These are phyloP conservation scores for Pipistrellus kuhlii DNA, from an alignment of 2,797 vertebrate genomes.

Conservation along the genomic window DNA sequence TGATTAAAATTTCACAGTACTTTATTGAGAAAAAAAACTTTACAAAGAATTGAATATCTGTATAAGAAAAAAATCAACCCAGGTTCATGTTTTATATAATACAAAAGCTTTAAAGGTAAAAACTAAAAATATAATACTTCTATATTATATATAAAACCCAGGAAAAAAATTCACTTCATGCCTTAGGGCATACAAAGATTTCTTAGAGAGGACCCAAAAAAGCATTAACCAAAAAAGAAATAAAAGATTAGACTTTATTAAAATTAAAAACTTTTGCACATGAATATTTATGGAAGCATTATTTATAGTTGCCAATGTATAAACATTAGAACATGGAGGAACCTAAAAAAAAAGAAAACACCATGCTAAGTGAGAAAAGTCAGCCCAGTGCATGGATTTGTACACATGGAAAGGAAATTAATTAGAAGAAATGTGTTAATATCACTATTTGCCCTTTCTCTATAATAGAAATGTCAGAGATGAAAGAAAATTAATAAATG, in stretches of 20 bases:
- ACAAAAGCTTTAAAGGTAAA: not conserved
- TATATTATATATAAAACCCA: not conserved
- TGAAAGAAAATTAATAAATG: too few relatives aligned
- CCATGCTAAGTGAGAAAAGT: not conserved
- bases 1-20: not conserved
- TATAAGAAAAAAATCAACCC: not conserved
- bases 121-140: not conserved
- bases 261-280: not conserved
- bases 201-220: not conserved
- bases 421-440: too few relatives aligned
- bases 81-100: not conserved
- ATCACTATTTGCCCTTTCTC: too few relatives aligned
- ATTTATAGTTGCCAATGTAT: not conserved
- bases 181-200: not conserved
- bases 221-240: not conserved
- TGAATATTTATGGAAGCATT: not conserved
- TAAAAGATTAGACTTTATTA: not conserved
- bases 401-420: too few relatives aligned
- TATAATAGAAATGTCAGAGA: too few relatives aligned
- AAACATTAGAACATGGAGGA: not conserved
- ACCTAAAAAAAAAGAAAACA: not conserved
- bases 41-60: not conserved
- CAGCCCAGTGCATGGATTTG: too few relatives aligned
- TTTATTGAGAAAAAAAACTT: not conserved
- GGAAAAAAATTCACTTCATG: not conserved